Percentiles rank a stretch among this genome's conserved stretches.
phyloP scores from a whole-genome alignment of 2,113 vertebrate genomes.

The Desmodus rotundus region DNA sequence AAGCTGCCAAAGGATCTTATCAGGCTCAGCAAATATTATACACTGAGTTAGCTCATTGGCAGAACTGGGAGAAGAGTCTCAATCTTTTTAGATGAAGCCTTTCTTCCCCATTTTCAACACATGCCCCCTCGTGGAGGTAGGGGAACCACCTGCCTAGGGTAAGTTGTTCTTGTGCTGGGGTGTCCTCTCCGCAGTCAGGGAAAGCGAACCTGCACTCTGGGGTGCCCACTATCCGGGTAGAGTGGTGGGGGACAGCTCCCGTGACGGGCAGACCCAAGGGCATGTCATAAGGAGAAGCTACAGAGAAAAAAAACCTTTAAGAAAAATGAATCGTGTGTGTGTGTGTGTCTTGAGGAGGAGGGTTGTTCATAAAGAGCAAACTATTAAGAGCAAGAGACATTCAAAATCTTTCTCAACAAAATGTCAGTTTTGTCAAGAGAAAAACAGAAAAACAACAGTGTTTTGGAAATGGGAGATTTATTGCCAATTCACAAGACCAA shows the following conservation, averaged over 20 bases:
- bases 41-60: not conserved
- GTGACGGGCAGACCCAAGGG: not conserved
- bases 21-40: not conserved
- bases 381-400: not conserved
- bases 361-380: not conserved
- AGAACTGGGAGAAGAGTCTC: not conserved
- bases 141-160: not conserved
- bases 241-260: rapidly evolving
- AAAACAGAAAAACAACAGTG: not conserved
- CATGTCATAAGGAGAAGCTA: not conserved
- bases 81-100: not conserved
- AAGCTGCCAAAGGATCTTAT: not conserved
- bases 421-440: not conserved
- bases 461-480: not conserved
- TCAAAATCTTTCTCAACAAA: not conserved
- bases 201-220: not conserved
- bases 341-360: not conserved
- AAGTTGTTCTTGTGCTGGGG: not conserved
- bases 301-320: not conserved
- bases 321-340: no score
- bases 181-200: not conserved
- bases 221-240: not conserved
- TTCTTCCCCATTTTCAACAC: not conserved
- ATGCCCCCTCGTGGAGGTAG: not conserved
- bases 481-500: not conserved